Evolutionary conservation across 1,140 invertebrate genomes (phyloP), one percentile per base, ranked within the genome.

Genomic region (Microplitis demolitor): DNA sequence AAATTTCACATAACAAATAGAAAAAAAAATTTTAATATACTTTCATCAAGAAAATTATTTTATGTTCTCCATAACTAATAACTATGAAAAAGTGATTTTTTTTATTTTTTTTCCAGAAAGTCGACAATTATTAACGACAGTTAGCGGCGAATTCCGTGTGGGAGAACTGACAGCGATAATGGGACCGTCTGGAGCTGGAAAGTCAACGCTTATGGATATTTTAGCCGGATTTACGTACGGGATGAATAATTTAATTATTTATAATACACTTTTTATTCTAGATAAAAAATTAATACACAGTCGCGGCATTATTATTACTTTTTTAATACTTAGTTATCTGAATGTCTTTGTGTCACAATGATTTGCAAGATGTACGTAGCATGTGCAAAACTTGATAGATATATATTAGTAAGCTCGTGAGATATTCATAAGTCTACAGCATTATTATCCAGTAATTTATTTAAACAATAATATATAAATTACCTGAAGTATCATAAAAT

Each of bases 121-220:
- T 63, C 87, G 86, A 78, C 89, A 88, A 33, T 89, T 94, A 61
- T 79, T 95, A 31, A 87, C 89, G 54, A 87, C 87, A 8, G 77
- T 92, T 3, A 90, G 86, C 75, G 92, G 92, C 0, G 87, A 89
- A 50, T 91, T 92, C 79, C 86, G 88, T 72, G 88, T 90, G 0
- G 91, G 91, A 0, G 90, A 93, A 88, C 81, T 96, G 67, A 93
- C 92, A 0, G 93, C 93, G 34, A 94, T 93, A 64, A 94, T 95
- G 93, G 94, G 96, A 5, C 95, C 95, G 0, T 96, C 94, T 0
- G 95, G 95, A 9, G 94, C 95, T 24, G 95, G 95, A 13, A 97
- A 97, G 85, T 94, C 93, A 13, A 94, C 94, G 0, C 85, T 94
- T 16, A 88, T 95, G 73, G 93, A 95, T 77, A 91, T 94, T 73